Base-by-base conservation (phyloP, 2,797 vertebrate species). In the Acanthurus lineatus region DNA sequence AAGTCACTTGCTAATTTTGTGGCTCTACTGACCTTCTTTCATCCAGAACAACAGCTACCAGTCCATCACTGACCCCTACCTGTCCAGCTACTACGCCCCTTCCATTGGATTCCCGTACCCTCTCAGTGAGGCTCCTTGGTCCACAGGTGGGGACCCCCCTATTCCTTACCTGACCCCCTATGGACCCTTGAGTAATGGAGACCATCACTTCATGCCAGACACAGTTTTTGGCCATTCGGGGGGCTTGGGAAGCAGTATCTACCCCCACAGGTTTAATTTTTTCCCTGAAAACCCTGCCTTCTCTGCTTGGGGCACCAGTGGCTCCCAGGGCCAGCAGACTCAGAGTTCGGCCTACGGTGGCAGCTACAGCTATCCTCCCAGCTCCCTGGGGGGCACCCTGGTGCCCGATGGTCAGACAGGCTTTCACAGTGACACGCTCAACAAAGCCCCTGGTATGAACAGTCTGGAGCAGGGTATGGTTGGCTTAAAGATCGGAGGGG, bases 401-500 rank as follows among this genome's bases (percentile, higher is more conserved):
- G 96, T 98, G 87, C 93, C 94, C 61, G 97, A 99, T 38, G 97
- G 97, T 77, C 97, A 98, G 92, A 96, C 97, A 1, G 97, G 97
- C 78, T 99, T 99, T 95, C 97, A 97, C 88, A 96, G 95, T 17
- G 97, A 98, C 70, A 97, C 97, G 0, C 96, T 99, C 65, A 98
- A 95, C 91, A 98, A 98, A 91, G 97, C 97, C 72, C 97, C 97
- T 0, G 97, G 97, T 57, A 97, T 98, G 97, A 98, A 97, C 93
- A 98, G 97, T 93, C 96, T 99, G 78, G 97, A 99, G 35, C 97
- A 99, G 90, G 97, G 97, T 57, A 97, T 99, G 97, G 96, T 98
- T 20, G 97, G 97, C 83, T 93, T 99, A 81, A 98, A 98, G 95
- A 96, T 99, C 0, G 97, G 97, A 35, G 96, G 96, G 38, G 97